phyloP scores from a whole-genome alignment of 2,888 invertebrate species.

The Mimumesa dahlbomi region DNA sequence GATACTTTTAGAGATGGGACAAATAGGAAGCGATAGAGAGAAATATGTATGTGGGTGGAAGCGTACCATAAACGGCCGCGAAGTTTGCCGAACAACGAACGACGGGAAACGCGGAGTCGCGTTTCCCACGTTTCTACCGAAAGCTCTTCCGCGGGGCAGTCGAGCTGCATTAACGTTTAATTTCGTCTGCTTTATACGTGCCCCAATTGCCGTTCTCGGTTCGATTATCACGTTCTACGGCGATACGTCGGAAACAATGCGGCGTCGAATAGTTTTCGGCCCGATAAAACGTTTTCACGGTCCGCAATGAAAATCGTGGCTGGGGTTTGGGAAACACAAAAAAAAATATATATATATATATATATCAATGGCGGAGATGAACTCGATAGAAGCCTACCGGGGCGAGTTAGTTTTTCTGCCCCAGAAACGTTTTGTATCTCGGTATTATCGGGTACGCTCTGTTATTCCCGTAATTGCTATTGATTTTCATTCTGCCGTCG shows the following conservation, averaged over 20 bases:
- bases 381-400: slow-evolving; percentile 18
- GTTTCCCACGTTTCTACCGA: slow-evolving; percentile 14
- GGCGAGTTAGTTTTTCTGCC: slow-evolving; percentile 1
- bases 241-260: slow-evolving; percentile 14
- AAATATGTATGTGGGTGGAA: no score
- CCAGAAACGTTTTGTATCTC: slow-evolving; percentile 9
- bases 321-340: no score
- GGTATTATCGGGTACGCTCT: slow-evolving; percentile 12
- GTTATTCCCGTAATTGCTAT: slow-evolving; percentile 33
- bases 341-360: no score
- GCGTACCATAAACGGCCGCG: not conserved
- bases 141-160: slow-evolving; percentile 5
- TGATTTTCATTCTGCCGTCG: slow-evolving; percentile 24
- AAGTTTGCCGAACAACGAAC: slow-evolving; percentile 6
- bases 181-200: slow-evolving; percentile 31
- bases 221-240: slow-evolving; percentile 39
- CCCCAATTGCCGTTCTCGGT: slow-evolving; percentile 34
- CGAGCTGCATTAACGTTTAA: slow-evolving; percentile 38
- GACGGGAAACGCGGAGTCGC: not conserved
- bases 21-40: not conserved
- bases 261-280: slow-evolving; percentile 25
- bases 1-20: not conserved
- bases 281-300: slow-evolving; percentile 35
- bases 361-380: slow-evolving; percentile 33
- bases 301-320: slow-evolving; percentile 20